phyloP scores from a whole-genome alignment of 1,140 invertebrate species.

The Drosophila sulfurigaster region DNA sequence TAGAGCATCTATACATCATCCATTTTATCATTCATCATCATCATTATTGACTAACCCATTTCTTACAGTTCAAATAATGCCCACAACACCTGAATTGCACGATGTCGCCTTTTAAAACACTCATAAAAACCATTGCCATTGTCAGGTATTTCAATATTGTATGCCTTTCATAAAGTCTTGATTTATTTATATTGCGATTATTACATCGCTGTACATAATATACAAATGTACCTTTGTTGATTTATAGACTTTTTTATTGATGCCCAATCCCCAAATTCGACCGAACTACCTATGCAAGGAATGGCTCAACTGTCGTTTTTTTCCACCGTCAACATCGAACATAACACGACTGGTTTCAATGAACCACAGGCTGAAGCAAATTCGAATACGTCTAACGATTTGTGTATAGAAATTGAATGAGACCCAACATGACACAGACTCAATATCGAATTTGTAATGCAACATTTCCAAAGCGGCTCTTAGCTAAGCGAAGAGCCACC shows the following conservation, averaged over 20 bases:
- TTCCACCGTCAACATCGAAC: conserved; percentile 28
- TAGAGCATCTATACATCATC: neutral
- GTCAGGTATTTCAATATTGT: conserved; percentile 30
- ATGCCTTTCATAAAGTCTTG: neutral
- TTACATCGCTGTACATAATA: neutral
- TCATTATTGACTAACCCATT: conserved; percentile 26
- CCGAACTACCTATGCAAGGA: neutral
- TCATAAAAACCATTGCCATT: conserved; percentile 36
- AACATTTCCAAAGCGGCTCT: conserved; percentile 53
- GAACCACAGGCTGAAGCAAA: conserved; percentile 10
- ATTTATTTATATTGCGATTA: neutral
- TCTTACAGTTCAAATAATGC: conserved; percentile 71
- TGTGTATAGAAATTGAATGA: conserved; percentile 49
- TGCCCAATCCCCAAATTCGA: conserved; percentile 54
- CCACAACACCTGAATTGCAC: conserved; percentile 56
- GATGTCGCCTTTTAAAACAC: conserved; percentile 62
- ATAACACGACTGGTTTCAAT: conserved; percentile 1
- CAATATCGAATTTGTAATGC: conserved; percentile 45
- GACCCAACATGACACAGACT: conserved; percentile 28
- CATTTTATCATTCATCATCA: conserved; percentile 11
- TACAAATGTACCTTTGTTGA: neutral
- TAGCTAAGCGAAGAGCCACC: conserved; percentile 45
- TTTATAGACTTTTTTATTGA: conserved; percentile 70
- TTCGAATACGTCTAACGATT: conserved; percentile 36
- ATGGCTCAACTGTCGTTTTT: conserved; percentile 19